Conservation (phyloP, 2,113 vertebrate genomes). For the Caranx ignobilis region DNA sequence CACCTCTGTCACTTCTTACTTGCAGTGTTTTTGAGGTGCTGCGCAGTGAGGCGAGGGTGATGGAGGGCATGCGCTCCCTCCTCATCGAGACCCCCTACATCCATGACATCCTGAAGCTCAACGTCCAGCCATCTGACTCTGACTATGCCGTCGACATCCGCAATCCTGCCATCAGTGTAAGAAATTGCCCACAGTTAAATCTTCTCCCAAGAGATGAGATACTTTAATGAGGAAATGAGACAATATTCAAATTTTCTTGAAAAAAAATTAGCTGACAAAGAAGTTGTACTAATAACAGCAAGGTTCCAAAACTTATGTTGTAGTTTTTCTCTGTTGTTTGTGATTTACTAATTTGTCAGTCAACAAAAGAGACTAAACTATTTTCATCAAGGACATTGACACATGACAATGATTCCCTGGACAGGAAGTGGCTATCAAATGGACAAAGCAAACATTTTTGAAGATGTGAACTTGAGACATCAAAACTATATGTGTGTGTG, state of each 20-base stretch:
- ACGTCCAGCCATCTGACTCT: slow-evolving; percentile 92
- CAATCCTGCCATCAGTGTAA: slow-evolving; percentile 91
- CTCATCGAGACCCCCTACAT: slow-evolving; percentile 90
- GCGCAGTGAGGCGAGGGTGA: slow-evolving; percentile 92
- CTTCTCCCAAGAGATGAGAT: too few species aligned
- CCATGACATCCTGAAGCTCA: slow-evolving; percentile 94
- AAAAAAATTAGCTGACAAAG: too few species aligned
- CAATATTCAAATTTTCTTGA: too few species aligned
- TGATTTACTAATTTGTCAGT: not conserved
- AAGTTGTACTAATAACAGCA: too few species aligned
- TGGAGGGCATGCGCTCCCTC: slow-evolving; percentile 95
- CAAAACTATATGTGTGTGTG: not conserved
- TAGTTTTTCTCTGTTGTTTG: not conserved
- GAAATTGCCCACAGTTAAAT: slow-evolving; percentile 42
- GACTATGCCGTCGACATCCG: slow-evolving; percentile 98
- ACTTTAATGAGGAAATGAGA: too few species aligned
- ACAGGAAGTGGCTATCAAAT: too few species aligned
- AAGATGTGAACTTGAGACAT: not conserved
- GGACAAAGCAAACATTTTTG: not conserved
- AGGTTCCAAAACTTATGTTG: too few species aligned
- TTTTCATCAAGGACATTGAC: not conserved
- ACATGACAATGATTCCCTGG: not conserved
- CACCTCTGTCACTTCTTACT: not conserved
- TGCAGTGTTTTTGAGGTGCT: slow-evolving; percentile 93
- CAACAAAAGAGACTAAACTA: too few species aligned